phyloP scores from a whole-genome alignment of 2,797 vertebrate genomes.

The Smutsia temminckii region DNA sequence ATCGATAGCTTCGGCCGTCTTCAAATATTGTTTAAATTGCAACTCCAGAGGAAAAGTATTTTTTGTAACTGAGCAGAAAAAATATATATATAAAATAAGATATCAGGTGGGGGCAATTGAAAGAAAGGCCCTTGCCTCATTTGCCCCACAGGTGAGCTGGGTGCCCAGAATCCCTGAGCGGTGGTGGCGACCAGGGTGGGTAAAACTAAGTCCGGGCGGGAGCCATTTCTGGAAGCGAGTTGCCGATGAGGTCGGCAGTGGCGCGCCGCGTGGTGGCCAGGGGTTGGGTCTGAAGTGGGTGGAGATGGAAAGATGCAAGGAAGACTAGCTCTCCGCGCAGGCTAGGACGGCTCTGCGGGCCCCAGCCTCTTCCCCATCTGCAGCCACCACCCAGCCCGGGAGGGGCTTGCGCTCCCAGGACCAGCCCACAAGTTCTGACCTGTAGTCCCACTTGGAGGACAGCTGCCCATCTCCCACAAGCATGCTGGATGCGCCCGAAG shows the following conservation, averaged over 20 bases:
- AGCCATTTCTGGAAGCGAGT: neutral
- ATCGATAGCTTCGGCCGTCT: slow-evolving; percentile 91
- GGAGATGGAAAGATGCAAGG: no score
- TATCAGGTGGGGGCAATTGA: neutral
- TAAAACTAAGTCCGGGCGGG: neutral
- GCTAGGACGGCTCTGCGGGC: no score
- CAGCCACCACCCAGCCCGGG: accelerated
- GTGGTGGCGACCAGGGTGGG: accelerated
- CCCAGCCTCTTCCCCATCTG: no score
- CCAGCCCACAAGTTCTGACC: neutral
- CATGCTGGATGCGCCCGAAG: neutral
- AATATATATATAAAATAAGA: slow-evolving; percentile 45
- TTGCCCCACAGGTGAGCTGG: accelerated
- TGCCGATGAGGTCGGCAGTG: accelerated
- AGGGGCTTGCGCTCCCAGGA: no score
- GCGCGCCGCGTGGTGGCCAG: neutral
- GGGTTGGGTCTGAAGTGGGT: no score
- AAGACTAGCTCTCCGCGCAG: no score
- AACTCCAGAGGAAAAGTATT: slow-evolving; percentile 66
- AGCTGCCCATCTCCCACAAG: no score
- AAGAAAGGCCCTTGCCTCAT: neutral
- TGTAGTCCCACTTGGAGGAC: neutral
- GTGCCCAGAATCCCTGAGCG: neutral
- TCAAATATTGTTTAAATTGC: slow-evolving; percentile 91
- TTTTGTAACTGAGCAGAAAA: slow-evolving; percentile 74